A percentile compares a stretch with the other conserved stretches of the same genome.
Conservation (phyloP, 1,140 invertebrate species). For the Bombus consobrinus region DNA sequence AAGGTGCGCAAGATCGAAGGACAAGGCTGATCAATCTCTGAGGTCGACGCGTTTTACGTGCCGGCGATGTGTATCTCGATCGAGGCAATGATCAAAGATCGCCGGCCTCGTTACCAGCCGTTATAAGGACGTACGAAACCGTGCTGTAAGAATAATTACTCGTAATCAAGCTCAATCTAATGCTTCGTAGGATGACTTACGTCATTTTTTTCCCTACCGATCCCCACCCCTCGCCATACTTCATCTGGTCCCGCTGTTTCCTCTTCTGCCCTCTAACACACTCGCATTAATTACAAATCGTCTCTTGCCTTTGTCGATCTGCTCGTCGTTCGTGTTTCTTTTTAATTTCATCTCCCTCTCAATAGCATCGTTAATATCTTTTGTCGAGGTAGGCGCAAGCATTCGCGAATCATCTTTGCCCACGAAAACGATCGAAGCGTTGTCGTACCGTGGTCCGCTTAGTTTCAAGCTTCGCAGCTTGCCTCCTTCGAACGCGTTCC, state of each 20-base stretch:
- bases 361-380: slow-evolving; percentile 63
- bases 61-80: slow-evolving; percentile 64
- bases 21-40: slow-evolving; percentile 56
- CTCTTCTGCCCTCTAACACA: slow-evolving; percentile 16
- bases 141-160: slow-evolving; percentile 79
- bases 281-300: slow-evolving; percentile 66
- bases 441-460: not conserved
- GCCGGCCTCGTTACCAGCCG: slow-evolving; percentile 65
- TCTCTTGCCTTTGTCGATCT: slow-evolving; percentile 49
- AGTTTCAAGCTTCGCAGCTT: slow-evolving; percentile 1
- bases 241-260: slow-evolving; percentile 15
- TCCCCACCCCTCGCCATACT: not conserved
- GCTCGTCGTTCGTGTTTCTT: slow-evolving; percentile 46
- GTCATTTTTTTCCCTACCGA: slow-evolving; percentile 61
- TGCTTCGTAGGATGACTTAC: slow-evolving; percentile 78
- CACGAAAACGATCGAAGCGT: not conserved
- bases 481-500: no score
- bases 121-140: slow-evolving; percentile 72
- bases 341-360: slow-evolving; percentile 52
- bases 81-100: slow-evolving; percentile 66
- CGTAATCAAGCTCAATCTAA: slow-evolving; percentile 82
- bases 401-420: slow-evolving; percentile 36
- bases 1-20: slow-evolving; percentile 43
- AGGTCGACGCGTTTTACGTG: slow-evolving; percentile 45
- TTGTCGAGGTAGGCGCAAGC: slow-evolving; percentile 30